phyloP scores from a whole-genome alignment of 2,113 vertebrate genomes.

The Perognathus longimembris region DNA sequence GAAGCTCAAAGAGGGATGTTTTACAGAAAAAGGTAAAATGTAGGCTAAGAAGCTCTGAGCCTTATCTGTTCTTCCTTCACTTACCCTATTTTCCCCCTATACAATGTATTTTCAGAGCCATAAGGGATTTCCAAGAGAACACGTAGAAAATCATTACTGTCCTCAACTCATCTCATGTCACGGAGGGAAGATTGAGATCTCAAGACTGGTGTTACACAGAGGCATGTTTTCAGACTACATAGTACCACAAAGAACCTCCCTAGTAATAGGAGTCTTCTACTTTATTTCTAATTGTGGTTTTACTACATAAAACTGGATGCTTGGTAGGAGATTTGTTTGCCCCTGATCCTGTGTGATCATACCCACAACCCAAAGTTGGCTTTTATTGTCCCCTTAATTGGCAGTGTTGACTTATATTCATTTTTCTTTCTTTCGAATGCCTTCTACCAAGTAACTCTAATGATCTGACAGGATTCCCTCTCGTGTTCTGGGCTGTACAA shows the following conservation, averaged over 20 bases:
- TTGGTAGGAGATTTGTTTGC: not conserved
- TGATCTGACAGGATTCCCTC: not conserved
- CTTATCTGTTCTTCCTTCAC: not conserved
- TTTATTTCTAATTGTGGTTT: slow-evolving; percentile 25
- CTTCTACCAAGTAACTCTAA: not conserved
- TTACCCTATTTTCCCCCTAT: not conserved
- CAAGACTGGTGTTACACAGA: not conserved
- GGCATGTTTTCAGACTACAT: not conserved
- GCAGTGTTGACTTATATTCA: not conserved
- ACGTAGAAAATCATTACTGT: not conserved
- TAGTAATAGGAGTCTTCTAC: not conserved
- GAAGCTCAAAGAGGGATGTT: not conserved
- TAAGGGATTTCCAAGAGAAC: not conserved
- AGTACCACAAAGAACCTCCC: not conserved
- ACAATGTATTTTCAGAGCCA: not conserved
- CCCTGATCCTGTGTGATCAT: not conserved
- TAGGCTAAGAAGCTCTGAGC: not conserved
- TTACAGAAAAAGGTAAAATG: slow-evolving; percentile 11
- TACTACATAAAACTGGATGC: not conserved
- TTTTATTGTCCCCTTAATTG: not conserved
- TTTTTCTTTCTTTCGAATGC: not conserved
- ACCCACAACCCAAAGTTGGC: not conserved
- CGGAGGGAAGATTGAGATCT: not conserved
- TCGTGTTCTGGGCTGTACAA: not conserved
- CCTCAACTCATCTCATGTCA: not conserved